Percentiles rank a stretch among this genome's conserved stretches.
Evolutionary conservation across 2,888 invertebrate species (phyloP).

Genomic region (Agrilus cyanescens): DNA sequence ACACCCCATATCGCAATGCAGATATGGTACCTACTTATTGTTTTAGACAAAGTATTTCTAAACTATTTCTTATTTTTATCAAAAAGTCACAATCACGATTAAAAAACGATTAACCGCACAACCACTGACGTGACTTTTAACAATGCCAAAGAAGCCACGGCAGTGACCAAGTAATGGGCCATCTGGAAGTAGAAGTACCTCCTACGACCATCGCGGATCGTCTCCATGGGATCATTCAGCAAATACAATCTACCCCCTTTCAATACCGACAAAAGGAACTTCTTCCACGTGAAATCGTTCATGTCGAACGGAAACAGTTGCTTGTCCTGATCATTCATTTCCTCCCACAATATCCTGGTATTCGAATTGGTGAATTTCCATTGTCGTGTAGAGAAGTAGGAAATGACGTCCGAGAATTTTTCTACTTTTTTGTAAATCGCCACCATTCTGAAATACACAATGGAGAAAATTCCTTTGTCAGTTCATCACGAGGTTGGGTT

Average conservation of each 20-base stretch:
- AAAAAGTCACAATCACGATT: too few species aligned
- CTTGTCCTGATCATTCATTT: conserved; percentile 37
- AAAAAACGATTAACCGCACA: too few species aligned
- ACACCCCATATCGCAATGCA: too few species aligned
- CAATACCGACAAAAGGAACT: conserved; percentile 57
- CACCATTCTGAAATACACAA: conserved; percentile 48
- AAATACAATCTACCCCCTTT: conserved; percentile 63
- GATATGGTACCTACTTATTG: too few species aligned
- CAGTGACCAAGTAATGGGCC: too few species aligned
- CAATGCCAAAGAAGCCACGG: too few species aligned
- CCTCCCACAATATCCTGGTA: conserved; percentile 46
- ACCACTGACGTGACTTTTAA: too few species aligned
- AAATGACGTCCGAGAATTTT: conserved; percentile 57
- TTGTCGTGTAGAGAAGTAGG: conserved; percentile 62
- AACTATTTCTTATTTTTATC: too few species aligned
- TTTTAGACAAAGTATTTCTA: too few species aligned
- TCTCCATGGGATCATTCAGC: conserved; percentile 63
- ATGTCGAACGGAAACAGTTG: conserved; percentile 64
- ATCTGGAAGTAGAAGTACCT: neutral
- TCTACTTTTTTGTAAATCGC: conserved; percentile 68
- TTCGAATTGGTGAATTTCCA: conserved; percentile 61
- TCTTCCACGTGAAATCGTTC: conserved; percentile 55
- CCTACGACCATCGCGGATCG: conserved; percentile 42
- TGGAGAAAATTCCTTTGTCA: neutral
- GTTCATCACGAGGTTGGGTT: neutral